Evolutionary conservation across 2,888 invertebrate species (phyloP).

Genomic region (Drosophila silvestris): DNA sequence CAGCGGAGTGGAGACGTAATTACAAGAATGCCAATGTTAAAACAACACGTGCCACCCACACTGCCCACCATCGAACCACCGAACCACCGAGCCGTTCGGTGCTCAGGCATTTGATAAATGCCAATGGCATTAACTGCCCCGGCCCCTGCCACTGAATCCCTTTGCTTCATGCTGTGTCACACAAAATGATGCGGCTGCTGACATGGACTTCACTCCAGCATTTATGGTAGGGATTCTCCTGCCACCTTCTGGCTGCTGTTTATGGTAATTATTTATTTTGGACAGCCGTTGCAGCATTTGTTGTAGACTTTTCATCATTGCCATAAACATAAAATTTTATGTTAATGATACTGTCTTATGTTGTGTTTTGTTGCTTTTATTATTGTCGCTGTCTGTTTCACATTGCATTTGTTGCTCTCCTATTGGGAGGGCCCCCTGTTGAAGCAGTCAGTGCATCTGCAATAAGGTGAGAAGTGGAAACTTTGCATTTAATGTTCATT

Average conservation of each 20-base stretch:
- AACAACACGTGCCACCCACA: slow-evolving; percentile 57
- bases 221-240: slow-evolving; percentile 6
- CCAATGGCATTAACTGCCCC: slow-evolving; percentile 67
- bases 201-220: slow-evolving; percentile 27
- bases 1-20: slow-evolving; percentile 65
- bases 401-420: slow-evolving; percentile 52
- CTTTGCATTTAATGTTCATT: slow-evolving; percentile 11
- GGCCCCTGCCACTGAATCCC: slow-evolving; percentile 28
- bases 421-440: slow-evolving; percentile 14
- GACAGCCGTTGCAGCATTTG: slow-evolving; percentile 64
- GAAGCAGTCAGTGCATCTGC: not conserved
- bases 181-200: slow-evolving; percentile 40
- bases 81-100: slow-evolving; percentile 3
- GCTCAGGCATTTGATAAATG: slow-evolving; percentile 72
- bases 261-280: slow-evolving; percentile 81
- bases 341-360: slow-evolving; percentile 65
- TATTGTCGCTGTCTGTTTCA: slow-evolving; percentile 59
- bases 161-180: slow-evolving; percentile 40
- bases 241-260: slow-evolving; percentile 57
- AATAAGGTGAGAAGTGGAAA: slow-evolving; percentile 22
- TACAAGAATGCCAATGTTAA: slow-evolving; percentile 70
- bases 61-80: slow-evolving; percentile 4
- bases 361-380: slow-evolving; percentile 53
- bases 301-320: slow-evolving; percentile 72
- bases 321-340: slow-evolving; percentile 80